Evolutionary conservation across 2,888 invertebrate species (phyloP).

Genomic region (Xanthia icteritia): DNA sequence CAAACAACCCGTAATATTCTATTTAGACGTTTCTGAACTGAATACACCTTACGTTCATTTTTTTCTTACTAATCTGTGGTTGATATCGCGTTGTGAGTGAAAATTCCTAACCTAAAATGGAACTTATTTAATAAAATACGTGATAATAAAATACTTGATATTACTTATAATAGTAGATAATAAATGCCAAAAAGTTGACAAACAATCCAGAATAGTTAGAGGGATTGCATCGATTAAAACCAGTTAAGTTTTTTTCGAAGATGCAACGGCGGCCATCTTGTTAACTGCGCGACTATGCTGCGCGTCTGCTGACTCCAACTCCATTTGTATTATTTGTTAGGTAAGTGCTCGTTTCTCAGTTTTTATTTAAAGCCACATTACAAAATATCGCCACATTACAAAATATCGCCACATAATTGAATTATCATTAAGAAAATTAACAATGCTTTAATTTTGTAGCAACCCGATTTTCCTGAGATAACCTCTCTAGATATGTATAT

Average conservation of each 20-base stretch:
- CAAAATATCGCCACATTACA: neutral
- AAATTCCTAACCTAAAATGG: slow-evolving; percentile 45
- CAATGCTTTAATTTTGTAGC: neutral
- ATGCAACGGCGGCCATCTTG: slow-evolving; percentile 67
- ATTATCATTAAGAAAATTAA: neutral
- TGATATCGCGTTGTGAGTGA: slow-evolving; percentile 26
- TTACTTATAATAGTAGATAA: neutral
- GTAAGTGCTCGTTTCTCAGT: slow-evolving; percentile 34
- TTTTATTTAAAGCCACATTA: neutral
- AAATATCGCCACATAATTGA: neutral
- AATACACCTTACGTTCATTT: slow-evolving; percentile 25
- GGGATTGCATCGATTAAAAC: slow-evolving; percentile 50
- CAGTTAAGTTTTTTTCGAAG: slow-evolving; percentile 46
- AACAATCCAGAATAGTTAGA: slow-evolving; percentile 10
- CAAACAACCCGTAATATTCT: neutral
- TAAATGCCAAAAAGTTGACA: neutral
- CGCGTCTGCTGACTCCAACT: slow-evolving; percentile 45
- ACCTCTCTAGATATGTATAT: neutral
- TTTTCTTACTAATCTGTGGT: slow-evolving; percentile 57
- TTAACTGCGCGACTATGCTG: slow-evolving; percentile 39
- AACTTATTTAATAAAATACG: slow-evolving; percentile 38
- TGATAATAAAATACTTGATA: slow-evolving; percentile 40
- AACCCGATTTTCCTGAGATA: neutral
- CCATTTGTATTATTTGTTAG: slow-evolving; percentile 37
- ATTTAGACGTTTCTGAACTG: slow-evolving; percentile 22